A percentile compares a stretch with the other conserved stretches of the same genome.
phyloP scores from a whole-genome alignment of 1,140 invertebrate genomes.

The Micrasema minimum region DNA sequence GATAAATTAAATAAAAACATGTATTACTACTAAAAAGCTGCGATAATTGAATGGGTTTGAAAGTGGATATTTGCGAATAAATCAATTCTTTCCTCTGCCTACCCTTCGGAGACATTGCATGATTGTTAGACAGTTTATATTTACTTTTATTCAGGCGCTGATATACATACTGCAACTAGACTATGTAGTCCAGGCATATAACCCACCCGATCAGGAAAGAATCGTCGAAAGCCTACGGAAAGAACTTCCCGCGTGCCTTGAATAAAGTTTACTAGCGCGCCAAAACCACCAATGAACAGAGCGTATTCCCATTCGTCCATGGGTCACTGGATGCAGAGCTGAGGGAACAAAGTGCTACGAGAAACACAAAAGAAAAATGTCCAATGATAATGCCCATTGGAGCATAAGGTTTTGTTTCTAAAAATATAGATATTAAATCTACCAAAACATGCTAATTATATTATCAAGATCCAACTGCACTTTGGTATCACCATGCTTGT shows the following conservation, averaged over 20 bases:
- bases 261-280: conserved; percentile 91
- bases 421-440: too few species aligned
- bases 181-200: conserved; percentile 95
- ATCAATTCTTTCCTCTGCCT: too few species aligned
- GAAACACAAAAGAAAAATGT: conserved; percentile 84
- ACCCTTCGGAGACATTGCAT: too few species aligned
- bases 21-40: too few species aligned
- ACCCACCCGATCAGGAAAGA: conserved; percentile 80
- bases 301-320: conserved; percentile 97
- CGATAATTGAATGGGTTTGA: too few species aligned
- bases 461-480: too few species aligned
- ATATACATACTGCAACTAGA: conserved; percentile 99
- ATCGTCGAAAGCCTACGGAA: conserved; percentile 89
- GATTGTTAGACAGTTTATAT: too few species aligned
- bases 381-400: conserved; percentile 96
- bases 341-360: conserved; percentile 82
- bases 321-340: conserved; percentile 90
- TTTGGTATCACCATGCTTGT: too few species aligned
- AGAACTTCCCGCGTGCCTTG: conserved; percentile 95
- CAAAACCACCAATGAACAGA: conserved; percentile 84
- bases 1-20: too few species aligned
- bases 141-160: conserved; percentile 77
- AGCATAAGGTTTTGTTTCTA: too few species aligned
- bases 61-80: too few species aligned
- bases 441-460: too few species aligned